Percentiles rank a stretch among this genome's conserved stretches.
Evolutionary conservation across 2,113 vertebrate species (phyloP).

Genomic region (Egretta garzetta): DNA sequence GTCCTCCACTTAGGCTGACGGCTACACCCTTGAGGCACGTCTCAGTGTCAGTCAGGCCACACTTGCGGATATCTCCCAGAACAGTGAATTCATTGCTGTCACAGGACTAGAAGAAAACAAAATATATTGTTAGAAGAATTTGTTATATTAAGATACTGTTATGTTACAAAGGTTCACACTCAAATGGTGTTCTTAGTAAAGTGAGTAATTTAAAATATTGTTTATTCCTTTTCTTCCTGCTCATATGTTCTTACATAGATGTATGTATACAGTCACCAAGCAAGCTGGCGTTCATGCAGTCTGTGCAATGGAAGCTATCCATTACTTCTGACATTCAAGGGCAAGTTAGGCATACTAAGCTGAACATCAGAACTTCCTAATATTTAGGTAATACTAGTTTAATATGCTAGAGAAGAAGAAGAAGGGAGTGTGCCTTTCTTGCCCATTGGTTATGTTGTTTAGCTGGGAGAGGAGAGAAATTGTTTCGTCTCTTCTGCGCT

Average conservation of each 20-base stretch:
- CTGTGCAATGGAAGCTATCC: not conserved
- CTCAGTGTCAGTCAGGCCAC: constrained; percentile 80
- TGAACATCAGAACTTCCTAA: not conserved
- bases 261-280: not conserved
- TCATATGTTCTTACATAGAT: not conserved
- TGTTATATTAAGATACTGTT: not conserved
- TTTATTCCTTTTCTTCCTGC: not conserved
- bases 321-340: not conserved
- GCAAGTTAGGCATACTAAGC: not conserved
- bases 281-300: not conserved
- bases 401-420: not conserved
- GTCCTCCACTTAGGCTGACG: constrained; percentile 69
- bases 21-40: constrained; percentile 86
- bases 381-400: not conserved
- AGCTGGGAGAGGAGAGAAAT: not conserved
- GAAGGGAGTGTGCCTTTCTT: not conserved
- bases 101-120: constrained; percentile 60
- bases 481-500: not conserved
- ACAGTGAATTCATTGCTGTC: constrained; percentile 74
- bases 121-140: not conserved
- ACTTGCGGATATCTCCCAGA: constrained; percentile 85
- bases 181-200: not conserved
- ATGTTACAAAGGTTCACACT: not conserved
- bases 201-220: not conserved
- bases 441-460: not conserved